Conservation (phyloP, 2,797 vertebrate genomes). For the Ptychobarbus kaznakovi region DNA sequence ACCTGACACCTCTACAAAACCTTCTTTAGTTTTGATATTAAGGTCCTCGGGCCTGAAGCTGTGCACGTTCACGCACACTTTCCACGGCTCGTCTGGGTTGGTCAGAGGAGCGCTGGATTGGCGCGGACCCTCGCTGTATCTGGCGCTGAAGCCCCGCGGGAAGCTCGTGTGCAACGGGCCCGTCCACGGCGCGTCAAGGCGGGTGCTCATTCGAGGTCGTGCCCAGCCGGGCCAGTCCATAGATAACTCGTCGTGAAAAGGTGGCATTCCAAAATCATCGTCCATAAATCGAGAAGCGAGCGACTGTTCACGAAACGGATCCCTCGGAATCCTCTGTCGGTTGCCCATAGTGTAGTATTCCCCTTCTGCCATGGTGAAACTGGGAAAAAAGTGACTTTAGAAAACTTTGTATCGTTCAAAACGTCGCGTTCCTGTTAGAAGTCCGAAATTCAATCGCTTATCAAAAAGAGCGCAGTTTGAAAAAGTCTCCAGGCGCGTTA, state of each 20-base stretch:
- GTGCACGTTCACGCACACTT: constrained; percentile 98
- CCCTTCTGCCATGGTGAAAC: constrained; percentile 78
- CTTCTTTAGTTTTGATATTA: constrained; percentile 92
- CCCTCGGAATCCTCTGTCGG: constrained; percentile 84
- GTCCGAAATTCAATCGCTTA: neutral
- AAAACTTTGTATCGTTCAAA: neutral
- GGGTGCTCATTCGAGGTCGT: constrained; percentile 83
- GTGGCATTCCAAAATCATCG: constrained; percentile 91
- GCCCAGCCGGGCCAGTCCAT: constrained; percentile 96
- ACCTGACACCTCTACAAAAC: constrained; percentile 98
- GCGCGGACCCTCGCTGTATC: constrained; percentile 83
- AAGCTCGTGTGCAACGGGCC: constrained; percentile 83
- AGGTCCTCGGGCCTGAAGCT: constrained; percentile 95
- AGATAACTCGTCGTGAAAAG: constrained; percentile 89
- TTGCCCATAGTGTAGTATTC: constrained; percentile 82
- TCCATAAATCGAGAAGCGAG: constrained; percentile 90
- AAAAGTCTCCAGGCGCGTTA: neutral
- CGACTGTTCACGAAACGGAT: constrained; percentile 90
- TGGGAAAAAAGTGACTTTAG: neutral
- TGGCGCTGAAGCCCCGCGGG: constrained; percentile 76
- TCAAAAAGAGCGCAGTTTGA: neutral
- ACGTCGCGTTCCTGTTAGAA: neutral
- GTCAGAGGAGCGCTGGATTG: constrained; percentile 72
- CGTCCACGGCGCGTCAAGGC: constrained; percentile 85
- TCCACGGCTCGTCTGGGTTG: constrained; percentile 91